Percentiles rank a stretch among this genome's conserved stretches.
These are phyloP conservation scores for Apteryx owenii DNA, from an alignment of 2,113 vertebrate genomes.

Conservation along the genomic window DNA sequence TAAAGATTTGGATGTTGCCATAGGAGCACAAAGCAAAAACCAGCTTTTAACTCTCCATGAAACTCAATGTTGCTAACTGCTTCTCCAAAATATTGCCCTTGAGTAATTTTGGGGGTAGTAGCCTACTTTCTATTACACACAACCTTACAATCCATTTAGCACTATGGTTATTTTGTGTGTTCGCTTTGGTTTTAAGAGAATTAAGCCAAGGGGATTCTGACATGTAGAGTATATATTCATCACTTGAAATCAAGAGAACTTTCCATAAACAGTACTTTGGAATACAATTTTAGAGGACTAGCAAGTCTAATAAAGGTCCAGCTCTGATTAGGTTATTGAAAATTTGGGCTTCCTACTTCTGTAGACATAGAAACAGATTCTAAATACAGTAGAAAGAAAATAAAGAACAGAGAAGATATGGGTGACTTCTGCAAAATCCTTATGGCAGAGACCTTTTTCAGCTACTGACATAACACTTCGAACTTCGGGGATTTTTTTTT, in stretches of 20 bases:
- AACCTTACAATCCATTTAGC: not conserved
- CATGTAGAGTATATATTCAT: not conserved
- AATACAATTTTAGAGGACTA: not conserved
- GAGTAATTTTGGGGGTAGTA: not conserved
- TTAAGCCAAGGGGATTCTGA: not conserved
- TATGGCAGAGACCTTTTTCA: not conserved
- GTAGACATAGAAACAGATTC: not conserved
- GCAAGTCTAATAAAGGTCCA: not conserved
- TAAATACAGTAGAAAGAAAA: not conserved
- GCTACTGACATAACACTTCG: not conserved
- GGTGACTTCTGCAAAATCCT: not conserved
- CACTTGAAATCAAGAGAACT: not conserved
- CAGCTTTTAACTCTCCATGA: not conserved
- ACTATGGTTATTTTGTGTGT: not conserved
- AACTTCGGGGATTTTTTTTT: not conserved
- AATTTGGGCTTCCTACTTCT: not conserved
- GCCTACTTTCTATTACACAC: not conserved
- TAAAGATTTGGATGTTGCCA: fast-evolving
- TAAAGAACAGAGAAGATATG: not conserved
- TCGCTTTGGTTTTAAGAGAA: not conserved
- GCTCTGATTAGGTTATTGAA: not conserved
- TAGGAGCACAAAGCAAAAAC: not conserved
- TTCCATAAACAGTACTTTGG: not conserved
- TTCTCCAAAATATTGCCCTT: not conserved
- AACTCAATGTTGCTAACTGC: not conserved